A percentile compares a stretch with the other conserved stretches of the same genome.
phyloP scores from a whole-genome alignment of 2,113 vertebrate species.

The Psammodynastes pulverulentus region DNA sequence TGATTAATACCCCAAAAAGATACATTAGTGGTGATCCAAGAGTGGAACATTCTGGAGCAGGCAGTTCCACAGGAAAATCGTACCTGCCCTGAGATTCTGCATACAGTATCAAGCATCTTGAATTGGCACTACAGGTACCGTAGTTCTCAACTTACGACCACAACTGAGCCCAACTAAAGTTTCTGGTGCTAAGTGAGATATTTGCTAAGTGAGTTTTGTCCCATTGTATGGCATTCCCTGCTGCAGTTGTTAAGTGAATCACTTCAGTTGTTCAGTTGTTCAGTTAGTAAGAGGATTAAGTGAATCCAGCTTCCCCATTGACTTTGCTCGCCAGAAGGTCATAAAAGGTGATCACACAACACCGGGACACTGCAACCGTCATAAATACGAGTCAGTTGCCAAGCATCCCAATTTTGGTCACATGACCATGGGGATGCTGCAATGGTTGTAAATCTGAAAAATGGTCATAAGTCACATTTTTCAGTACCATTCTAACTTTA shows the following conservation, averaged over 20 bases:
- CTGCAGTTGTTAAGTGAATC: not conserved
- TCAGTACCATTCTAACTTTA: not conserved
- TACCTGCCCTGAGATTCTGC: not conserved
- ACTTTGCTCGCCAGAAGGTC: not conserved
- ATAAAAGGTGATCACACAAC: not conserved
- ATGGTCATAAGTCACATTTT: not conserved
- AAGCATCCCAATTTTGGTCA: not conserved
- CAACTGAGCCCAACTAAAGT: not conserved
- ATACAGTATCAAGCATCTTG: not conserved
- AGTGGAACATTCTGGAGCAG: not conserved
- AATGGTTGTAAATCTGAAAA: not conserved
- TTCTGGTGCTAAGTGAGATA: not conserved
- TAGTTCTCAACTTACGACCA: not conserved
- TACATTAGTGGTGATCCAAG: not conserved
- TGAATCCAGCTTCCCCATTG: not conserved
- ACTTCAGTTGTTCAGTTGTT: no score
- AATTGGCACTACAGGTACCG: not conserved
- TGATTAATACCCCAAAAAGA: not conserved
- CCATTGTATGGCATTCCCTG: not conserved
- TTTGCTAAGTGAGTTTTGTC: not conserved
- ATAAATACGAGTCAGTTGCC: not conserved
- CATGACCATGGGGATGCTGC: not conserved
- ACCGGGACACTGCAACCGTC: not conserved
- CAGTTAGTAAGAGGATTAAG: not conserved
- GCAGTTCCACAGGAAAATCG: not conserved